phyloP scores from a whole-genome alignment of 2,113 vertebrate species.

The Pluvianellus socialis region DNA sequence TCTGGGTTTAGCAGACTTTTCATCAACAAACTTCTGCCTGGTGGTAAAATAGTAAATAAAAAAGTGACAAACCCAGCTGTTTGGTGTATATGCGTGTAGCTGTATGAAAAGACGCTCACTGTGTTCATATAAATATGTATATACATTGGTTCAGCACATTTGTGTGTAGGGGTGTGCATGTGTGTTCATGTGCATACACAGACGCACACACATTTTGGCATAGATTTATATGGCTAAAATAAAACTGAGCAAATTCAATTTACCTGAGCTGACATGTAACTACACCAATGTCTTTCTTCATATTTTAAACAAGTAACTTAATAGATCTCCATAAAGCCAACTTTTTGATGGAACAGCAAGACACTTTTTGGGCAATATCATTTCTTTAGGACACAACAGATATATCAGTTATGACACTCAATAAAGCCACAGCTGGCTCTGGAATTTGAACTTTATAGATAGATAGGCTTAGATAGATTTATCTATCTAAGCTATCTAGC shows the following conservation, averaged over 20 bases:
- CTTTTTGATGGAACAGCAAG: neutral
- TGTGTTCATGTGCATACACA: neutral
- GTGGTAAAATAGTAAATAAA: neutral
- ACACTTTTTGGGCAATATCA: fast-evolving
- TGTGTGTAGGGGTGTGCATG: neutral
- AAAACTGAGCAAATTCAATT: neutral
- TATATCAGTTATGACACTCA: neutral
- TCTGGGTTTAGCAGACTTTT: neutral
- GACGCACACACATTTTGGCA: fast-evolving
- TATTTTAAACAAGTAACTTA: neutral
- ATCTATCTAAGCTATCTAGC: too few relatives aligned
- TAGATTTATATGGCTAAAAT: neutral
- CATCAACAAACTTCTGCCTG: neutral
- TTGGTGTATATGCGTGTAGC: neutral
- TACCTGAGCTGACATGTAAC: neutral
- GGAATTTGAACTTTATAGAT: neutral
- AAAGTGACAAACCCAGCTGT: neutral
- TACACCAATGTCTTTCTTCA: neutral
- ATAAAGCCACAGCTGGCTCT: neutral
- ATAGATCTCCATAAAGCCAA: neutral
- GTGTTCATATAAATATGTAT: neutral
- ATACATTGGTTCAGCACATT: neutral
- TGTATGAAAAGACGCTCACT: neutral
- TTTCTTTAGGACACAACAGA: neutral
- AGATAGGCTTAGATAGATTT: neutral